These are phyloP conservation scores for Buathra laborator DNA, from an alignment of 2,888 invertebrate genomes.

Conservation along the genomic window DNA sequence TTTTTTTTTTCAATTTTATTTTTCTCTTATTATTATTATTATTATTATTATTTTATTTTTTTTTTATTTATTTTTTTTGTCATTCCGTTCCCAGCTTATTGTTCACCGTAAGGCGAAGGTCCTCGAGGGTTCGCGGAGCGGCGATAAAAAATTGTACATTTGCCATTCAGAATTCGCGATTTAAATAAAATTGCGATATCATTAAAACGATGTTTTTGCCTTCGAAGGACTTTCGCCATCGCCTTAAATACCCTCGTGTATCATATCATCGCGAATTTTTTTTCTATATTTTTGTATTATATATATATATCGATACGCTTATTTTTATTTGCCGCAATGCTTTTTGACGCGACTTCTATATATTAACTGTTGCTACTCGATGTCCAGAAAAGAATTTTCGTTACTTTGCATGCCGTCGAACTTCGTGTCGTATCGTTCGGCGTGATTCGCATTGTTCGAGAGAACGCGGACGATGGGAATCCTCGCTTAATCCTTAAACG, in stretches of 20 bases:
- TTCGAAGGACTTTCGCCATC: neutral
- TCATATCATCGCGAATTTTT: conserved; percentile 11
- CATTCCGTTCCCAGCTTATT: conserved; percentile 9
- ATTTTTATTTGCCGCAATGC: conserved; percentile 46
- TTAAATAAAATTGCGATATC: neutral
- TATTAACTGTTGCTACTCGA: conserved; percentile 21
- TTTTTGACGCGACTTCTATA: conserved; percentile 44
- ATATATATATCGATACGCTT: conserved; percentile 42
- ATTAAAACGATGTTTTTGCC: neutral
- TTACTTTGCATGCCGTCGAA: conserved; percentile 53
- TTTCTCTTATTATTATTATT: neutral
- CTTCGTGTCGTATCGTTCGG: conserved; percentile 30
- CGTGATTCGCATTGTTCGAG: conserved; percentile 32
- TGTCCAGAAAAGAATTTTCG: conserved; percentile 34
- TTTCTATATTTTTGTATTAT: neutral
- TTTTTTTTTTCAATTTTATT: conserved; percentile 36
- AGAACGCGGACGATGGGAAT: conserved; percentile 36
- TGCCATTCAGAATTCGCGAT: neutral
- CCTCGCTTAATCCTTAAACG: conserved; percentile 25
- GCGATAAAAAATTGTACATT: neutral
- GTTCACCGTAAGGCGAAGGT: neutral
- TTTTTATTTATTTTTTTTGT: conserved; percentile 32
- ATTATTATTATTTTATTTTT: conserved; percentile 25
- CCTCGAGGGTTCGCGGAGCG: neutral
- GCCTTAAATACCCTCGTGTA: neutral